A percentile compares a stretch with the other conserved stretches of the same genome.
These are phyloP conservation scores for Idaea straminata DNA, from an alignment of 2,888 invertebrate species.

Conservation along the genomic window DNA sequence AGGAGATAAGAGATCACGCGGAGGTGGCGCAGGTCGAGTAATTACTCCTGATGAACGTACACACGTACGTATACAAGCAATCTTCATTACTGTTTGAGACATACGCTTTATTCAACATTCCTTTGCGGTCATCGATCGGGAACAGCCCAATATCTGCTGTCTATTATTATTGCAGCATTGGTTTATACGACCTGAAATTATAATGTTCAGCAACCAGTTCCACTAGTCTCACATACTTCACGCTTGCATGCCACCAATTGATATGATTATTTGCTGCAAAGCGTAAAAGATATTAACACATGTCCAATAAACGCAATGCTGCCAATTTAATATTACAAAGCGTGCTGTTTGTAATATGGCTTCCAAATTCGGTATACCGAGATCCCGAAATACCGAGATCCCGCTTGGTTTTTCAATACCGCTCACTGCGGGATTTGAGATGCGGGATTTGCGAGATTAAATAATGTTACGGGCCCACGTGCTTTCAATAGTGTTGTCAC, in stretches of 20 bases:
- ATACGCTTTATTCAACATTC: neutral
- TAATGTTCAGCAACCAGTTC: neutral
- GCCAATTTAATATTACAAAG: neutral
- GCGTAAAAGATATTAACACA: conserved; percentile 7
- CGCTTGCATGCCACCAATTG: conserved; percentile 20
- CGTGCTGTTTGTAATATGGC: neutral
- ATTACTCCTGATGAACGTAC: conserved; percentile 21
- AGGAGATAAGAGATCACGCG: conserved; percentile 29
- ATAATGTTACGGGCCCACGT: no score
- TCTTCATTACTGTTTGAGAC: neutral
- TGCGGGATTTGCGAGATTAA: no score
- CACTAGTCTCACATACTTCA: neutral
- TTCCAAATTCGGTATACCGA: no score
- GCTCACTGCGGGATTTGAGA: no score
- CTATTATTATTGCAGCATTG: neutral
- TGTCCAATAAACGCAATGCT: conserved; percentile 13
- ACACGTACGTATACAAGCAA: conserved; percentile 9
- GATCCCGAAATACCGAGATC: no score
- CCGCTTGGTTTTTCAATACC: no score
- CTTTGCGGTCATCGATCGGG: neutral
- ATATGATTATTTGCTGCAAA: conserved; percentile 10
- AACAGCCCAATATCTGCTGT: neutral
- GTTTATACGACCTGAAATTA: neutral
- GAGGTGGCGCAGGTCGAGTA: conserved; percentile 23
- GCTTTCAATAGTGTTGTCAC: no score